Base-by-base conservation (phyloP, 2,888 invertebrate species). In the Drosophila falleni region DNA sequence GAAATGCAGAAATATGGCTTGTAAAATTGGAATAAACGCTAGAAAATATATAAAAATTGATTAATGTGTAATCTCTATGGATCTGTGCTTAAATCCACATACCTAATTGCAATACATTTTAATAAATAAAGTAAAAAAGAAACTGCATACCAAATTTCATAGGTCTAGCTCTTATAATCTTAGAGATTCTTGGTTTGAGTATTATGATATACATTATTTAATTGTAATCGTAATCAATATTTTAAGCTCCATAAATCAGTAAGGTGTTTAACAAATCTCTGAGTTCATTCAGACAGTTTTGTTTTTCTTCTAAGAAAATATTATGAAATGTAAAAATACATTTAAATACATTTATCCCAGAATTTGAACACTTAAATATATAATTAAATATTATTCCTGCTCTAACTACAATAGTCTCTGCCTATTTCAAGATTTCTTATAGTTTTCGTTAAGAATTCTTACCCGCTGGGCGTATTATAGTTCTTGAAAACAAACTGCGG, bases 401-500 rank as follows among this genome's bases (percentile, higher is more conserved):
- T 0, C 39, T 39, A 39, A 39, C 1, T 3, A 39, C 2, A 15
- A 2, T 15, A 39, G 39, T 39, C 29, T 39, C 23, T 9, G 8
- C 0, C 3, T 8, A 13, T 44, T 13, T 19, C 9, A 39, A 6
- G 15, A 3, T 39, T 39, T 39, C 1, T 8, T 9, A 15, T 5
- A 9, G 9, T 16, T 15, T 11, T 42, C 11, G 5, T 19, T 23
- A 23, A 5, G 9, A 2, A 29, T 6, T 13, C 93, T 92, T 90
- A 96, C 96, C 96, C 96, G 87, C 95, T 95, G 55, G 94, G 94
- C 65, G 95, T 95, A 88, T 96, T 96, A 91, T 97, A 98, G 10
- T 97, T 97, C 93, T 98, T 98, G 93, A 99, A 99, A 31, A 97
- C 96, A 92, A 99, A 99, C 93, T 99, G 99, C n/a, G 99, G 99